Evolutionary conservation across 2,888 invertebrate genomes (phyloP), one percentile per base, ranked within the genome.

Genomic region (Diplazon laetatorius): DNA sequence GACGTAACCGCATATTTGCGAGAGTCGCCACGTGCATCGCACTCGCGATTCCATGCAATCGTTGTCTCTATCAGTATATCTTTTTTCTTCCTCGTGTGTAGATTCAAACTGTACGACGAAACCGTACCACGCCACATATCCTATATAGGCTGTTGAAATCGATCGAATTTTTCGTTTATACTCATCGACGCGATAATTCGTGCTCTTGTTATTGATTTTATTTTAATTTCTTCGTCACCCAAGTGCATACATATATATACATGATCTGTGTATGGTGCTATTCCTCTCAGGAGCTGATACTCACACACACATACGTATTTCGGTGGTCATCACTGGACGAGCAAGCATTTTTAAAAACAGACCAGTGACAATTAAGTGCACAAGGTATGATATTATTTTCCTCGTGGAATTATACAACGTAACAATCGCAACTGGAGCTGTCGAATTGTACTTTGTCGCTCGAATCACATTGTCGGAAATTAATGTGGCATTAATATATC

Each of bases 351-450:
- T 69, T 20, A 35, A 59, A 59, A 66, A 16, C 18, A 44, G 39
- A 39, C 37, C 25, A 10, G 22, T 60, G 60, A n/a, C 12, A 68
- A 75, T 75, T 20, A 46, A 75, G 62, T 42, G 57, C 57, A 62
- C 62, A 66, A 71, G 48, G 60, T 39, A 66, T 48, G 59, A 75
- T 75, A 75, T 78, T 65, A 78, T 75, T 75, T 75, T 78, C 75
- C 71, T 75, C 68, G 71, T 62, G 66, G 44, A 78, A 78, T 66
- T 75, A 60, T 66, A 60, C 75, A 75, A 75, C 71, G 71, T 63
- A 71, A 75, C 70, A 52, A 70, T 78, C 48, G 66, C 66, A 71
- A 75, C 75, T 42, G 42, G n/a, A 4, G 70, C 52, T 57, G 48
- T 71, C 55, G 66, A 48, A 66, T 68, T 70, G 66, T 74, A 62